Conservation (phyloP, 1,140 invertebrate genomes). For the Daktulosphaira vitifoliae region DNA sequence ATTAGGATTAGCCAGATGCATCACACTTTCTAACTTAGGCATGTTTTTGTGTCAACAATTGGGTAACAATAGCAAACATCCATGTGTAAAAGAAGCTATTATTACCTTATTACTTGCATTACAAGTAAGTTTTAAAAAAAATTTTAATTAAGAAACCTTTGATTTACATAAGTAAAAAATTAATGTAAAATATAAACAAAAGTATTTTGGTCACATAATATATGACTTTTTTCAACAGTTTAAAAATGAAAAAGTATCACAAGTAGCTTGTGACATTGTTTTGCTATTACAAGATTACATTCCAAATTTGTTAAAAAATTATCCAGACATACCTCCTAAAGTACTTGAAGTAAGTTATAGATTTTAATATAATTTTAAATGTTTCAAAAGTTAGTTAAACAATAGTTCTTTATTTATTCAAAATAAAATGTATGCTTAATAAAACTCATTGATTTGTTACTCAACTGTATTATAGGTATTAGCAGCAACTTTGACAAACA, state of each 20-base stretch:
- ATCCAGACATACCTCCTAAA: constrained; percentile 66
- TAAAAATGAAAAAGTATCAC: constrained; percentile 71
- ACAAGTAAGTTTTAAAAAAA: constrained; percentile 51
- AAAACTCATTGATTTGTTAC: too few relatives aligned
- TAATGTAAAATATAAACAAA: too few relatives aligned
- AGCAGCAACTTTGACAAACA: constrained; percentile 50
- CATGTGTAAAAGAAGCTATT: constrained; percentile 70
- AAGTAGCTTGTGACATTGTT: constrained; percentile 79
- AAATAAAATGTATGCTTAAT: too few relatives aligned
- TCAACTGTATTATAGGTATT: constrained; percentile 46
- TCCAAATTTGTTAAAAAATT: constrained; percentile 59
- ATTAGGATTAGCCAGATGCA: constrained; percentile 76
- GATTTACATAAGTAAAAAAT: too few relatives aligned
- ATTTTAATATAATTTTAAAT: too few relatives aligned
- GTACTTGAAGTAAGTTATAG: constrained; percentile 55
- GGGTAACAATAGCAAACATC: constrained; percentile 54
- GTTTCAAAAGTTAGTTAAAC: background rate
- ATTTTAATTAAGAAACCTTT: too few relatives aligned
- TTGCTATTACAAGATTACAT: constrained; percentile 73
- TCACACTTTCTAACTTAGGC: constrained; percentile 78
- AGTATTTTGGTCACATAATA: too few relatives aligned
- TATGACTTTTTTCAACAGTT: constrained; percentile 59
- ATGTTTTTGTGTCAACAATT: constrained; percentile 75
- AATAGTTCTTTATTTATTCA: background rate
- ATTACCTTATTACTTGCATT: constrained; percentile 69